These are phyloP conservation scores for Melipona bicolor DNA, from an alignment of 2,888 invertebrate species.

Conservation along the genomic window DNA sequence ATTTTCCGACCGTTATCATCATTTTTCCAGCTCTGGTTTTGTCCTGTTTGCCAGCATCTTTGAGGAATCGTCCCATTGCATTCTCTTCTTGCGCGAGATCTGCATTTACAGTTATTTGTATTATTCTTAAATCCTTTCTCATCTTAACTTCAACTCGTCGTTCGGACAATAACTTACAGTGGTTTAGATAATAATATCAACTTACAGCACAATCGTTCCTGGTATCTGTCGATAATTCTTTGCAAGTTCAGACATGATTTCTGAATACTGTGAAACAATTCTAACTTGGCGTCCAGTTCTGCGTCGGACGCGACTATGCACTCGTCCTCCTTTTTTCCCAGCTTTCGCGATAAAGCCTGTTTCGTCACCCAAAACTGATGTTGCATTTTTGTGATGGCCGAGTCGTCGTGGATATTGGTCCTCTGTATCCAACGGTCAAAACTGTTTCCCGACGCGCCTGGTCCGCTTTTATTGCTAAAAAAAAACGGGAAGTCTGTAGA, in stretches of 20 bases:
- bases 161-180: neutral
- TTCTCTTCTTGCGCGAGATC: constrained; percentile 98
- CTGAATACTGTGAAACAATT: constrained; percentile 96
- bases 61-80: constrained; percentile 96
- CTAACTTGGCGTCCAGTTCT: constrained; percentile 97
- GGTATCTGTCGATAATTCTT: constrained; percentile 95
- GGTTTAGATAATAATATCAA: constrained; percentile 33
- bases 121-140: neutral
- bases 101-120: constrained; percentile 70
- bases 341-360: constrained; percentile 95
- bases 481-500: neutral
- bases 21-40: constrained; percentile 93
- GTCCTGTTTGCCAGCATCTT: constrained; percentile 95
- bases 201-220: constrained; percentile 94
- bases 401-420: constrained; percentile 82
- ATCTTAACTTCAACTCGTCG: too few species aligned
- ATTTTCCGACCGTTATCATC: constrained; percentile 93
- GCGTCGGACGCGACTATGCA: constrained; percentile 98
- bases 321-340: constrained; percentile 98
- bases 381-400: constrained; percentile 89
- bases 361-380: constrained; percentile 99
- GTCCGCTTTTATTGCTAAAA: constrained; percentile 75
- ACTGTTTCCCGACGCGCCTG: constrained; percentile 80
- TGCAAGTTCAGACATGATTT: constrained; percentile 95
- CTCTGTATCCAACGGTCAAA: constrained; percentile 86